These are phyloP conservation scores for Pyrrhia umbra DNA, from an alignment of 2,888 invertebrate genomes.

Conservation along the genomic window DNA sequence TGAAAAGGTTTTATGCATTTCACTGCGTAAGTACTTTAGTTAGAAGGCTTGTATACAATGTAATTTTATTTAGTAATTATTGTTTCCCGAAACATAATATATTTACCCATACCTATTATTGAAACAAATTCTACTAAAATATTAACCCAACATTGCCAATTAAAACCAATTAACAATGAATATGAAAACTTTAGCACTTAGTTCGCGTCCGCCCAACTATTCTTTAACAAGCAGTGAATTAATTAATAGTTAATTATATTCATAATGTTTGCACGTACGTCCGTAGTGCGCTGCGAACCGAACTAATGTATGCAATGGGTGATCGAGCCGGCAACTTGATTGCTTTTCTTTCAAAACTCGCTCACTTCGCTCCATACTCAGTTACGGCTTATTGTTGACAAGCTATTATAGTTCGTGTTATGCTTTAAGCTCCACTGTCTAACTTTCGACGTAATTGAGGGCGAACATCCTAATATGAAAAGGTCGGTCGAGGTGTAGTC, in stretches of 20 bases:
- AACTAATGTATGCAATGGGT: constrained; percentile 74
- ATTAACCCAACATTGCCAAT: not conserved
- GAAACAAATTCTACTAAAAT: not conserved
- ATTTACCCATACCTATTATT: not conserved
- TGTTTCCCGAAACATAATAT: no score
- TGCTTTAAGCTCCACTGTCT: constrained; percentile 13
- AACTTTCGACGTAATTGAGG: constrained; percentile 8
- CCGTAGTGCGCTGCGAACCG: constrained; percentile 57
- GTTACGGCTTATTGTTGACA: constrained; percentile 39
- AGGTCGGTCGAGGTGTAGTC: no score
- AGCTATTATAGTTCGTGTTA: constrained; percentile 39
- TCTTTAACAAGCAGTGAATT: constrained; percentile 47
- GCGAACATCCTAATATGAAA: constrained; percentile 11
- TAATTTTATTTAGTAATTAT: no score
- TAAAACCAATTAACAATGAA: constrained; percentile 31
- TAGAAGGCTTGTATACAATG: no score
- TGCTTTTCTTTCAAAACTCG: constrained; percentile 73
- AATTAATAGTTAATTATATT: constrained; percentile 65
- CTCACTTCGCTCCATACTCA: constrained; percentile 59
- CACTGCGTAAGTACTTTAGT: no score
- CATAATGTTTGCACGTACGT: constrained; percentile 59
- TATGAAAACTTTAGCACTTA: constrained; percentile 47
- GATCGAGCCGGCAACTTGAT: constrained; percentile 67
- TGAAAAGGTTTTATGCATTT: no score
- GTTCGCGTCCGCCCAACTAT: constrained; percentile 47